These are phyloP conservation scores for Crotophaga sulcirostris DNA, from an alignment of 2,113 vertebrate species.

Conservation along the genomic window DNA sequence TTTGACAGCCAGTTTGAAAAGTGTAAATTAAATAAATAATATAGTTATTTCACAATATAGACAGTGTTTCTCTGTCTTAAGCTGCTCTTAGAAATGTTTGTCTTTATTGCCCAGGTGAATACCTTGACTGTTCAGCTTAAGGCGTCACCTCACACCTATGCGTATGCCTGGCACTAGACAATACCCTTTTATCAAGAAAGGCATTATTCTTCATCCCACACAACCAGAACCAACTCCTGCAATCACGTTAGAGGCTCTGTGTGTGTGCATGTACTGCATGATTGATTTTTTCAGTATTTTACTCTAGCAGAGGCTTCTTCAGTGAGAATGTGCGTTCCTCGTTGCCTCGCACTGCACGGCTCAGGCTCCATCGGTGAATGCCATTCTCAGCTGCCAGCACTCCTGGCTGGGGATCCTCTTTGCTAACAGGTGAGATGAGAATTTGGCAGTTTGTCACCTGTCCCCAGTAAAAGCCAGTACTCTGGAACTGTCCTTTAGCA, in stretches of 20 bases:
- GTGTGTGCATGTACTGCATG: fast-evolving
- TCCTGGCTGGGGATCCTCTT: background rate
- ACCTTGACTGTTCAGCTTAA: background rate
- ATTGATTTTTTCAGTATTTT: background rate
- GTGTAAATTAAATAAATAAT: background rate
- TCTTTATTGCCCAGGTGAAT: too few relatives aligned
- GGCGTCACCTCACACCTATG: background rate
- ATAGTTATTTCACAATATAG: background rate
- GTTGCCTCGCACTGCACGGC: background rate
- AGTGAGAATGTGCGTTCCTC: fast-evolving
- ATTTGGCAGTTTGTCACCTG: background rate
- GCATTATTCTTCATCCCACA: background rate
- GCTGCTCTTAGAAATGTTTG: background rate
- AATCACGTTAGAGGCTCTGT: fast-evolving
- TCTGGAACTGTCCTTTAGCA: background rate
- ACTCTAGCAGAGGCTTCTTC: background rate
- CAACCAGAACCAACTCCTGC: background rate
- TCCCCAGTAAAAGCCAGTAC: fast-evolving
- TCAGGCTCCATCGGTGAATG: fast-evolving
- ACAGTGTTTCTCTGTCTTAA: background rate
- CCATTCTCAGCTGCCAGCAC: fast-evolving
- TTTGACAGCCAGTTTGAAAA: background rate
- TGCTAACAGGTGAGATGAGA: background rate
- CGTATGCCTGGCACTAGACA: background rate
- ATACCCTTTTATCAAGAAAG: background rate